A percentile compares a stretch with the other conserved stretches of the same genome.
These are phyloP conservation scores for Percopsis omiscomaycus DNA, from an alignment of 2,797 vertebrate genomes.

Conservation along the genomic window DNA sequence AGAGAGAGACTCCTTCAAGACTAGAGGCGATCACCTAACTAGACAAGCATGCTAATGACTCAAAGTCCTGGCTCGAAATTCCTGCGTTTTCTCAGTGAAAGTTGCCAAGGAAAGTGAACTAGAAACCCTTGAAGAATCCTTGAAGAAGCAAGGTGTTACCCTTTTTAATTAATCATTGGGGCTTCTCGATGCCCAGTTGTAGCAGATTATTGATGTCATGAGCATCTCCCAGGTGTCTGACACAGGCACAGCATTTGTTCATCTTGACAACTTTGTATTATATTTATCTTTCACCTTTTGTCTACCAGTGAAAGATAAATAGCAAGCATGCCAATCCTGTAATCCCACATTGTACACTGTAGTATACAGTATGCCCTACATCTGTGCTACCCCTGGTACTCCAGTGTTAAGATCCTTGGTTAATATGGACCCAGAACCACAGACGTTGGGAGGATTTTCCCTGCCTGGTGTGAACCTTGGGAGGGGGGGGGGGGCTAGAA, in stretches of 20 bases:
- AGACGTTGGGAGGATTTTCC: slow-evolving; percentile 47
- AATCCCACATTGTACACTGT: too few relatives aligned
- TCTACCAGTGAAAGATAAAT: too few relatives aligned
- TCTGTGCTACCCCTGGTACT: not conserved
- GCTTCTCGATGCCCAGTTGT: not conserved
- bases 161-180: not conserved
- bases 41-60: slow-evolving; percentile 1
- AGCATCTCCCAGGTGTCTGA: too few relatives aligned
- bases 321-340: too few relatives aligned
- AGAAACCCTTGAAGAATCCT: not conserved
- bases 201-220: too few relatives aligned
- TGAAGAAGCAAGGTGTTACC: not conserved
- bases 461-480: slow-evolving; percentile 40
- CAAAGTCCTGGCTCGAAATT: not conserved
- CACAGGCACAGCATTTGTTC: too few relatives aligned
- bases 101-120: not conserved
- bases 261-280: too few relatives aligned
- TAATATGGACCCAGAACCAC: slow-evolving; percentile 14
- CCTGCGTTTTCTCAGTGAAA: not conserved
- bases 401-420: not conserved
- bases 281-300: too few relatives aligned
- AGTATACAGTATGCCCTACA: too few relatives aligned
- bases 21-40: slow-evolving; percentile 11
- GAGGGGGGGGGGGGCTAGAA: slow-evolving; percentile 1
- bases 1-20: slow-evolving; percentile 2